These are phyloP conservation scores for Platalea minor DNA, from an alignment of 2,797 vertebrate species.

Conservation along the genomic window DNA sequence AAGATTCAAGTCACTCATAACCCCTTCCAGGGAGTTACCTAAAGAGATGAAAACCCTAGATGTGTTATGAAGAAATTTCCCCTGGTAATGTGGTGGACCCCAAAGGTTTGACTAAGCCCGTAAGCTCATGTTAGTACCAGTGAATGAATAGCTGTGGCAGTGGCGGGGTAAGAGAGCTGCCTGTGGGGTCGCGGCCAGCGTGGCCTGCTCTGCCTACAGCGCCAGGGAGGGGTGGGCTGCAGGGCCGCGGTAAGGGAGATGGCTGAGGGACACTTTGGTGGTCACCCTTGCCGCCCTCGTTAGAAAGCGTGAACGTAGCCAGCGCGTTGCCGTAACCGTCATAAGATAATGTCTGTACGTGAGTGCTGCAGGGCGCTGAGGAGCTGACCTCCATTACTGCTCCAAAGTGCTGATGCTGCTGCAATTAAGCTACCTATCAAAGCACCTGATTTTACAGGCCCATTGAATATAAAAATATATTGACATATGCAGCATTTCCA, in stretches of 20 bases:
- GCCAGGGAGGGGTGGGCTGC: neutral
- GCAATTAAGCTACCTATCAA: neutral
- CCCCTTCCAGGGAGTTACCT: neutral
- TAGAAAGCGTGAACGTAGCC: neutral
- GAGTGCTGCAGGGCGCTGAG: neutral
- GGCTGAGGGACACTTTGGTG: neutral
- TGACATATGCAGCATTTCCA: neutral
- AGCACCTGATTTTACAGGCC: neutral
- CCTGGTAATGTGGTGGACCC: neutral
- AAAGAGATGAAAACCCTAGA: neutral
- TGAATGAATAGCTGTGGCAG: neutral
- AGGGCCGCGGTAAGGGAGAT: neutral
- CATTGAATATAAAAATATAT: neutral
- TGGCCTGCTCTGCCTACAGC: neutral
- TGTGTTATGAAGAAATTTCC: neutral
- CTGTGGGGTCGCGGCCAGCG: accelerated
- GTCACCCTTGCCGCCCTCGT: neutral
- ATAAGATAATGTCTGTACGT: accelerated
- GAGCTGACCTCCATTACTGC: neutral
- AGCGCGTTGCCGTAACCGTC: accelerated
- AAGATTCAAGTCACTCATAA: neutral
- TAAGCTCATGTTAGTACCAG: neutral
- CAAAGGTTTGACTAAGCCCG: neutral
- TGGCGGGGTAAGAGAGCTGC: neutral
- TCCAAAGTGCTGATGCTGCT: neutral